Evolutionary conservation across 2,888 invertebrate genomes (phyloP).

Genomic region (Toxonevra muliebris): DNA sequence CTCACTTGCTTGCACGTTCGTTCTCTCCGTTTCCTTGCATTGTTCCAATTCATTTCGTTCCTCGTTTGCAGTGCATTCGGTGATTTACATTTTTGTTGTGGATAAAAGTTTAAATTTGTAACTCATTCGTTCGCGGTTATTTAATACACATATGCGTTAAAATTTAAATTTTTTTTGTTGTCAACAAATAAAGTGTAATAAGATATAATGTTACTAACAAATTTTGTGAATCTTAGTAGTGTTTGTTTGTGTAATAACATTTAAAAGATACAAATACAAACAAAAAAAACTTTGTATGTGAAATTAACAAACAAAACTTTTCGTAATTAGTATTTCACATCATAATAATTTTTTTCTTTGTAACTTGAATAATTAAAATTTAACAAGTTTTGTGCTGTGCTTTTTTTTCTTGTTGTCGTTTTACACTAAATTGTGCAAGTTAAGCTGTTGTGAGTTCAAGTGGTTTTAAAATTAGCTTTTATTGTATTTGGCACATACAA

Average conservation of each 20-base stretch:
- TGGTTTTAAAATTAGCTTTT: conserved; percentile 34
- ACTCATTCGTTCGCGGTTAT: too few species aligned
- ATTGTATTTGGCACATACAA: conserved; percentile 35
- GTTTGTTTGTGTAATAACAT: conserved; percentile 6
- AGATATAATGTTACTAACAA: neutral
- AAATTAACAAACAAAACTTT: conserved; percentile 19
- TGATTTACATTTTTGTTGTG: too few species aligned
- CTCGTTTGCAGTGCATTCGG: too few species aligned
- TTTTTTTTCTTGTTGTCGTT: neutral
- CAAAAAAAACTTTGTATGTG: conserved; percentile 13
- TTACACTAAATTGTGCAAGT: neutral
- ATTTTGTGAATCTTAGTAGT: conserved; percentile 1
- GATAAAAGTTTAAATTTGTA: too few species aligned
- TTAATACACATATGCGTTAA: too few species aligned
- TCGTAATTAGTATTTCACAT: conserved; percentile 6
- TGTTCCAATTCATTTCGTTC: too few species aligned
- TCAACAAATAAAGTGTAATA: too few species aligned
- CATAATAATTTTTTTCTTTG: neutral
- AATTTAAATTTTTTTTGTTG: too few species aligned
- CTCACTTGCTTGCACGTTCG: too few species aligned
- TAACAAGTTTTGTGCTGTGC: neutral
- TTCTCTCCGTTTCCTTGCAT: too few species aligned
- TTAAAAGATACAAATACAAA: too few species aligned
- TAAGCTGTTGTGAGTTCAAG: neutral
- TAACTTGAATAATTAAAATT: too few species aligned